Percentiles rank a stretch among this genome's conserved stretches.
phyloP scores from a whole-genome alignment of 2,888 invertebrate genomes.

The Iphiclides podalirius region DNA sequence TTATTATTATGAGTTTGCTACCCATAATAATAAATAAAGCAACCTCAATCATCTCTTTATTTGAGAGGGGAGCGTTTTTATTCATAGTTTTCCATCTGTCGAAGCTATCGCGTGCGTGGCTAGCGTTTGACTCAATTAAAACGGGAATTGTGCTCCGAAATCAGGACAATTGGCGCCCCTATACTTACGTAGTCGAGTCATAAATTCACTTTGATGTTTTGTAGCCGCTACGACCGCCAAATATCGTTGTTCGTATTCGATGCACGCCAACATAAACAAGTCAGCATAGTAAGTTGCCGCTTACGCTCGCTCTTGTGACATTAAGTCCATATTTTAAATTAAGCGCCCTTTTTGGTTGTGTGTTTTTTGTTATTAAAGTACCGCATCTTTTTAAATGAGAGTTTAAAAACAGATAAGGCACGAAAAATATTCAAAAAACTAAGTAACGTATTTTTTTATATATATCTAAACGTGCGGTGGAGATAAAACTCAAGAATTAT shows the following conservation, averaged over 20 bases:
- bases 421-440: too few relatives aligned
- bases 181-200: constrained; percentile 32
- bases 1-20: too few relatives aligned
- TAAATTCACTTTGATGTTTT: constrained; percentile 56
- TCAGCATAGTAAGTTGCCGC: constrained; percentile 44
- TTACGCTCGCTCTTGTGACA: constrained; percentile 41
- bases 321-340: constrained; percentile 27
- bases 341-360: constrained; percentile 14
- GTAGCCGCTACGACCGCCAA: constrained; percentile 57
- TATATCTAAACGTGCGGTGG: too few relatives aligned
- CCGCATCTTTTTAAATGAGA: background rate
- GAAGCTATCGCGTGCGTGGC: too few relatives aligned
- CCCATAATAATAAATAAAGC: too few relatives aligned
- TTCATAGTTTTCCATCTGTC: too few relatives aligned
- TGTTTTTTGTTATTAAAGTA: background rate
- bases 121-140: background rate
- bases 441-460: too few relatives aligned
- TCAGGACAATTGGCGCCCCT: constrained; percentile 1
- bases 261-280: constrained; percentile 33
- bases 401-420: too few relatives aligned
- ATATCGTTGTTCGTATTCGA: constrained; percentile 67
- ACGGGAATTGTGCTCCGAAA: background rate
- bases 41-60: too few relatives aligned
- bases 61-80: too few relatives aligned
- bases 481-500: too few relatives aligned